Base-by-base conservation (phyloP, 2,888 invertebrate species). In the Lepidocyrtinus sp. region DNA sequence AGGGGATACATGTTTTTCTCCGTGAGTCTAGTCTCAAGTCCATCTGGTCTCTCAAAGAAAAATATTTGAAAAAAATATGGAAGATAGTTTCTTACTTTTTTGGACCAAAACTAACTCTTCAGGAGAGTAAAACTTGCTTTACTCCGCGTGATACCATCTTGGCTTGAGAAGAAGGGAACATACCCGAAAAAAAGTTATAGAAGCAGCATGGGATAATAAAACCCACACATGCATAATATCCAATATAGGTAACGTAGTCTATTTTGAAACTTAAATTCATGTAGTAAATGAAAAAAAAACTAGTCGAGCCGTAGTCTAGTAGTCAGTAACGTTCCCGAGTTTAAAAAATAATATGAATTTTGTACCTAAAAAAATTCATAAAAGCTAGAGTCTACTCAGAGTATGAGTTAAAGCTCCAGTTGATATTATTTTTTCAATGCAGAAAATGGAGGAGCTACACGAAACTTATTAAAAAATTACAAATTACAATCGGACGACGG, bases 381-480 rank as follows among this genome's bases (percentile, higher is more conserved):
- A 55, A 55, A n/a, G n/a, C n/a, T n/a, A n/a, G n/a, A n/a, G n/a
- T n/a, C n/a, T n/a, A n/a, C n/a, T n/a, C 55, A 17, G 17, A 55
- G 36, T 12, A 12, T 36, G 12, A 36, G 36, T 36, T 12, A 36
- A 36, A 36, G 5, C 36, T 36, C 36, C 36, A 36, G 5, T 36
- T 36, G 5, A 36, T 36, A 36, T 36, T n/a, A n/a, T n/a, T n/a
- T n/a, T n/a, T 36, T 36, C 5, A 36, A 36, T 36, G 5, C 12
- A 12, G 64, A 59, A 67, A 77, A 77, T 77, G 72, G 77, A 77
- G 67, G 77, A 77, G 69, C 69, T 79, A 79, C 74, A 79, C 78
- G 65, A 77, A 77, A 69, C 81, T 81, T 81, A 81, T 74, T 79
- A 76, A 81, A 80, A 76, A 81, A 81, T 81, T 75, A 76, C 75